Percentiles rank a stretch among this genome's conserved stretches.
Conservation (phyloP, 1,140 invertebrate genomes). For the Pantala flavescens region DNA sequence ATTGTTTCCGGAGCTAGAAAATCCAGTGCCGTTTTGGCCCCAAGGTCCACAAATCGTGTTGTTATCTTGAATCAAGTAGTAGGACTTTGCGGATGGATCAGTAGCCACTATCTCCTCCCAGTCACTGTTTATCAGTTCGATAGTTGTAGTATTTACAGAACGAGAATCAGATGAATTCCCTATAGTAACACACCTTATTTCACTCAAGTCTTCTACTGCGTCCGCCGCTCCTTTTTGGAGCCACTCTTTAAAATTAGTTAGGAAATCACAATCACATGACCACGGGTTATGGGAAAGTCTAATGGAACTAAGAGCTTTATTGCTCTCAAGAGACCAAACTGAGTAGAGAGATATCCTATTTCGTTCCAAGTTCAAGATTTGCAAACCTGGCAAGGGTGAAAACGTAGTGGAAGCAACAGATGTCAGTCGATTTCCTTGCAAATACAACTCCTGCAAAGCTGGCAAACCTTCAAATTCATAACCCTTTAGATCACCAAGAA, state of each 20-base stretch:
- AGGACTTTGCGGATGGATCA: conserved; percentile 44
- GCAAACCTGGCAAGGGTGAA: conserved; percentile 52
- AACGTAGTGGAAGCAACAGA: conserved; percentile 70
- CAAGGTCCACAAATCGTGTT: conserved; percentile 25
- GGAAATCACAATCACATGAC: conserved; percentile 78
- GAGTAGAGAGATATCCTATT: conserved; percentile 63
- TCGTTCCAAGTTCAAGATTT: conserved; percentile 60
- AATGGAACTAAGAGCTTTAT: conserved; percentile 55
- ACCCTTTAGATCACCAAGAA: conserved; percentile 59
- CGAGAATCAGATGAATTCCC: conserved; percentile 36
- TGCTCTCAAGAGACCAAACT: conserved; percentile 64
- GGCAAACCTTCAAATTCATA: conserved; percentile 67
- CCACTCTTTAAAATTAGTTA: conserved; percentile 69
- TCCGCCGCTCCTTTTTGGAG: conserved; percentile 44
- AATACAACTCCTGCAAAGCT: conserved; percentile 46
- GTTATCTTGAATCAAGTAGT: conserved; percentile 36
- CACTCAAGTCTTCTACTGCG: conserved; percentile 48
- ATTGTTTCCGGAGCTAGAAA: conserved; percentile 43
- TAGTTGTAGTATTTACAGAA: conserved; percentile 46
- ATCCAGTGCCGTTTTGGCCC: background rate
- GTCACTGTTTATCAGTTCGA: conserved; percentile 41
- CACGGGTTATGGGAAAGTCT: conserved; percentile 70
- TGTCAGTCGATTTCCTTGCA: conserved; percentile 57
- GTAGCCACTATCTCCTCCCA: conserved; percentile 43
- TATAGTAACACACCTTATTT: conserved; percentile 24